These are phyloP conservation scores for Embidobia sp. DNA, from an alignment of 2,888 invertebrate species.

Conservation along the genomic window DNA sequence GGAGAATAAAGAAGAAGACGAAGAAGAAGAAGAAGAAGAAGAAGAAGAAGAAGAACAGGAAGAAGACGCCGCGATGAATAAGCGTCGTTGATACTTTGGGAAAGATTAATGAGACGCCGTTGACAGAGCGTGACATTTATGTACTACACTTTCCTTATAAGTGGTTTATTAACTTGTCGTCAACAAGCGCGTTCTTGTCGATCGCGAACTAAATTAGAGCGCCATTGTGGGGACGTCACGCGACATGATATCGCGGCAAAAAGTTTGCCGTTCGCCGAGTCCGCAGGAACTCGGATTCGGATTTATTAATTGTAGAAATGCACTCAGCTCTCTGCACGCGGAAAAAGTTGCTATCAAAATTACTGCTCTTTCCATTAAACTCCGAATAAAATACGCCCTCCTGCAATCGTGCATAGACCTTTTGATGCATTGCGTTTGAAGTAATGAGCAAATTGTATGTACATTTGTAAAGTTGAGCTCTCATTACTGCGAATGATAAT, in stretches of 20 bases:
- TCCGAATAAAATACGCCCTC: slow-evolving; percentile 1
- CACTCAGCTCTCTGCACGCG: neutral
- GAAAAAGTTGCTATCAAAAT: neutral
- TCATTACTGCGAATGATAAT: no score
- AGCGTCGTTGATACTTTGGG: slow-evolving; percentile 51
- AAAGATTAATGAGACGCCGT: slow-evolving; percentile 57
- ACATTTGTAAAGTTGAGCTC: no score
- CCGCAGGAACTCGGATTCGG: no score
- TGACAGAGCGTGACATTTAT: slow-evolving; percentile 55
- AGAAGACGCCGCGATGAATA: slow-evolving; percentile 49
- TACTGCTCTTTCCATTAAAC: neutral
- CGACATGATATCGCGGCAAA: slow-evolving; percentile 12
- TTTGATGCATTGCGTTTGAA: neutral
- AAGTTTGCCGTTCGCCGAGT: slow-evolving; percentile 11
- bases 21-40: slow-evolving; percentile 33
- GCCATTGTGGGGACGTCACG: no score
- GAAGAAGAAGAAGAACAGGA: slow-evolving; percentile 25
- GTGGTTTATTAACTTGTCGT: slow-evolving; percentile 55
- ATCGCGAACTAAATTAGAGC: slow-evolving; percentile 46
- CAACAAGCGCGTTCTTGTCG: slow-evolving; percentile 41
- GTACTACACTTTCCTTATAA: slow-evolving; percentile 55
- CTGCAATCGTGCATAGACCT: no score
- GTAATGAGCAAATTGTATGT: no score
- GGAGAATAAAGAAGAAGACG: no score
- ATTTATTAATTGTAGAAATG: slow-evolving; percentile 1